These are phyloP conservation scores for Stegophylla sp. DNA, from an alignment of 2,888 invertebrate genomes.

Conservation along the genomic window DNA sequence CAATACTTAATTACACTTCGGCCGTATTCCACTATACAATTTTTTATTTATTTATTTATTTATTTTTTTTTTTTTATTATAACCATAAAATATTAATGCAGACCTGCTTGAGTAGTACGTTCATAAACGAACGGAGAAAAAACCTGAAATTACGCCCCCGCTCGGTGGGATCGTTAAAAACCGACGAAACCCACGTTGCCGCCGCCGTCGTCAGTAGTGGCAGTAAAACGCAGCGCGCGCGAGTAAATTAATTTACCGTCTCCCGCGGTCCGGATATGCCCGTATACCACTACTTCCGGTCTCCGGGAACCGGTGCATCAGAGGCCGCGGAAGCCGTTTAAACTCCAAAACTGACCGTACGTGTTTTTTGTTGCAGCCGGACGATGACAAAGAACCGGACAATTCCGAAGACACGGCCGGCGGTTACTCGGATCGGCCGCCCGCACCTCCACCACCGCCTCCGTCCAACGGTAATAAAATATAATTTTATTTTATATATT, in stretches of 20 bases:
- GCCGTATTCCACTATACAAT: no score
- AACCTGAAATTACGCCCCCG: not conserved
- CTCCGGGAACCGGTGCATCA: no score
- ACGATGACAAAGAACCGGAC: slow-evolving; percentile 26
- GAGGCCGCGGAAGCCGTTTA: not conserved
- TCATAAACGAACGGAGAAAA: no score
- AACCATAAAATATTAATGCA: no score
- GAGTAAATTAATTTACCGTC: slow-evolving; percentile 27
- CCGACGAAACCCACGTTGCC: not conserved
- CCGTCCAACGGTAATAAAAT: slow-evolving; percentile 50
- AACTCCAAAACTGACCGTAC: not conserved
- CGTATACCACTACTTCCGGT: no score
- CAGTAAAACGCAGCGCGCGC: slow-evolving; percentile 1
- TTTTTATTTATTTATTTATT: no score
- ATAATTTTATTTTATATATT: no score
- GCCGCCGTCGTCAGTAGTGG: not conserved
- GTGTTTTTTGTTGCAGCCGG: slow-evolving; percentile 45
- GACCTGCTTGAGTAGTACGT: no score
- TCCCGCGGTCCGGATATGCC: not conserved
- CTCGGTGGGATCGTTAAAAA: slow-evolving; percentile 1
- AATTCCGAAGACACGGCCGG: slow-evolving; percentile 9
- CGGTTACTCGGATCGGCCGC: slow-evolving; percentile 40
- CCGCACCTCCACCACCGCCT: slow-evolving; percentile 48
- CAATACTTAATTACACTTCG: no score
- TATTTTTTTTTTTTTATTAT: no score